Evolutionary conservation across 2,113 vertebrate species (phyloP).

Genomic region (Leptocoma aspasia): DNA sequence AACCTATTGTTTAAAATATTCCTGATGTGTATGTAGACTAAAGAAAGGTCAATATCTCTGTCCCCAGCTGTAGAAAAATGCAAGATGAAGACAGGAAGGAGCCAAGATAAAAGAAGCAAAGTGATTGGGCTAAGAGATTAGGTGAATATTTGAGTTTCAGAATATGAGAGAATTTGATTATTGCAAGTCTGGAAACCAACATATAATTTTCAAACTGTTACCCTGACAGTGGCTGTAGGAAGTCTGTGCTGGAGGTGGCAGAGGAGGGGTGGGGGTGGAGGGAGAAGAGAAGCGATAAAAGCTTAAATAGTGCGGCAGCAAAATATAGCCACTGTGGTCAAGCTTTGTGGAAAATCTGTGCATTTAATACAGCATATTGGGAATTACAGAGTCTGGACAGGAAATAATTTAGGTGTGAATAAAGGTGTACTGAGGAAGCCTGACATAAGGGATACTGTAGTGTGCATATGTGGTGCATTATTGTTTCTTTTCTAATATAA

Average conservation of each 20-base stretch:
- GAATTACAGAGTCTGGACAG: not conserved
- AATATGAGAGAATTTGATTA: not conserved
- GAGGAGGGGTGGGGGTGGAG: not conserved
- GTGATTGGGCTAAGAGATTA: not conserved
- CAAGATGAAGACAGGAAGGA: not conserved
- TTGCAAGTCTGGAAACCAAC: not conserved
- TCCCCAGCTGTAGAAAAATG: not conserved
- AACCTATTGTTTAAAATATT: not conserved
- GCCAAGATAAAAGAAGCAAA: not conserved
- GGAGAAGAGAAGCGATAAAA: not conserved
- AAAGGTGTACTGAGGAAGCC: not conserved
- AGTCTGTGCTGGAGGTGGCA: not conserved
- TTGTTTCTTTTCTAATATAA: not conserved
- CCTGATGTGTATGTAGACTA: not conserved
- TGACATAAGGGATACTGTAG: not conserved
- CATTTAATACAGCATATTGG: not conserved
- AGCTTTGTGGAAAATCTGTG: not conserved
- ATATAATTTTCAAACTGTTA: not conserved
- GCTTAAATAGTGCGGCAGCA: not conserved
- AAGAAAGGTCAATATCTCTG: not conserved
- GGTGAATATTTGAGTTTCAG: not conserved
- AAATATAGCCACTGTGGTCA: not conserved
- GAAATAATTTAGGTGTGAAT: not conserved
- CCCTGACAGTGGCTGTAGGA: not conserved
- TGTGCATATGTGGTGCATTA: not conserved